Evolutionary conservation across 1,140 invertebrate genomes (phyloP), one percentile per base, ranked within the genome.

Genomic region (Solen grandis): DNA sequence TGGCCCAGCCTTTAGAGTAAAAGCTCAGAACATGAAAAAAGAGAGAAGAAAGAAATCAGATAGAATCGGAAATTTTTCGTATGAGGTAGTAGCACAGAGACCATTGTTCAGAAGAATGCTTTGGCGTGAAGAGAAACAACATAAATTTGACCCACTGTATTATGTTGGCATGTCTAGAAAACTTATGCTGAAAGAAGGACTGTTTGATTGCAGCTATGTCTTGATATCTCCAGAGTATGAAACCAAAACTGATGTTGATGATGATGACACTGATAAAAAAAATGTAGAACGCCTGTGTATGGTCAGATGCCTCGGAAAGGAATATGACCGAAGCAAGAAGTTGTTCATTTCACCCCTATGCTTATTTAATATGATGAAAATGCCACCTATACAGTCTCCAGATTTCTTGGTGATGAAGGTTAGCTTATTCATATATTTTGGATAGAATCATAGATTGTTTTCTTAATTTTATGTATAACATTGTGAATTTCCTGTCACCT

Each of bases 181-280:
- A 31, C 69, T 85, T 25, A 86, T 88, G 85, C 50, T 81, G 38
- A 78, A 84, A 25, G 68, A 84, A 79, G 84, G 85, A 5, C 62
- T 88, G 35, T 83, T 85, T 77, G 86, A 88, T 70, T 83, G 87
- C 27, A 86, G 81, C 50, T 75, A 84, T 74, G 80, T 88, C 13
- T 81, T 68, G 14, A 35, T 86, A 14, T 57, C 72, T 29, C 84
- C 81, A 13, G 46, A 59, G 38, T 79, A 83, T 46, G 25, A 62
- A 3, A 31, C 73, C 35, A 22, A 62, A 3, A 31, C 73, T 38
- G 57, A 54, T 33, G 68, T 52, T 46, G 29, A 13, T 54, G 68
- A 72, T 63, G 77, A 72, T 3, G 57, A 63, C 2, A 63, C 33
- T 2, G 0, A 25, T 33, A 16, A n/a, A 25, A 22, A 35, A 8